These are phyloP conservation scores for Hippopotamyrus pictus DNA, from an alignment of 2,797 vertebrate species.

Conservation along the genomic window DNA sequence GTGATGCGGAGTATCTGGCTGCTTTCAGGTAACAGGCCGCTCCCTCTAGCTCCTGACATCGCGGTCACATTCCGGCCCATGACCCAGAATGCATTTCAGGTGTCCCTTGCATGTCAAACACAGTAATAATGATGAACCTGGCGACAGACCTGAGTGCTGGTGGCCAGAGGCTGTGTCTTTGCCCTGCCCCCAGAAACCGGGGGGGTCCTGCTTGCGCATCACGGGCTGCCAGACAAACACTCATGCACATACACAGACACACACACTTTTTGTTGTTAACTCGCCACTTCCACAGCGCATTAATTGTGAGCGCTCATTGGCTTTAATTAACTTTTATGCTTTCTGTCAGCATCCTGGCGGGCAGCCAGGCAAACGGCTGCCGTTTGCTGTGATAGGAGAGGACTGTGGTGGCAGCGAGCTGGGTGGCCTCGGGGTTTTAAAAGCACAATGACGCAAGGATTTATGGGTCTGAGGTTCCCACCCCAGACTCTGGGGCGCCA, in stretches of 20 bases:
- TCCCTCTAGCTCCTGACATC: not conserved
- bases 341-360: slow-evolving; percentile 46
- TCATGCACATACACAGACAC: not conserved
- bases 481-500: slow-evolving; percentile 26
- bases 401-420: not conserved
- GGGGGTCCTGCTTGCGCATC: slow-evolving; percentile 30
- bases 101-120: not conserved
- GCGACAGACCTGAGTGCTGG: not conserved
- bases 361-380: slow-evolving; percentile 38
- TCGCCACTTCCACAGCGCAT: slow-evolving; percentile 50
- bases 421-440: slow-evolving; percentile 29
- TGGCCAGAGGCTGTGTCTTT: not conserved
- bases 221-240: not conserved
- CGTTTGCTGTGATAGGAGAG: slow-evolving; percentile 38
- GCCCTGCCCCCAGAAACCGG: slow-evolving; percentile 36
- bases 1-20: slow-evolving; percentile 87
- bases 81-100: not conserved
- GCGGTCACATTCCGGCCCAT: not conserved
- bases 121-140: not conserved
- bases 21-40: slow-evolving; percentile 76
- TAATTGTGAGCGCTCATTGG: slow-evolving; percentile 57
- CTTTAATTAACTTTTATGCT: slow-evolving; percentile 51
- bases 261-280: not conserved
- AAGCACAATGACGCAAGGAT: slow-evolving; percentile 14
- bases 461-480: not conserved